A percentile compares a stretch with the other conserved stretches of the same genome.
phyloP scores from a whole-genome alignment of 2,888 invertebrate genomes.

The Acrobasis consociella region DNA sequence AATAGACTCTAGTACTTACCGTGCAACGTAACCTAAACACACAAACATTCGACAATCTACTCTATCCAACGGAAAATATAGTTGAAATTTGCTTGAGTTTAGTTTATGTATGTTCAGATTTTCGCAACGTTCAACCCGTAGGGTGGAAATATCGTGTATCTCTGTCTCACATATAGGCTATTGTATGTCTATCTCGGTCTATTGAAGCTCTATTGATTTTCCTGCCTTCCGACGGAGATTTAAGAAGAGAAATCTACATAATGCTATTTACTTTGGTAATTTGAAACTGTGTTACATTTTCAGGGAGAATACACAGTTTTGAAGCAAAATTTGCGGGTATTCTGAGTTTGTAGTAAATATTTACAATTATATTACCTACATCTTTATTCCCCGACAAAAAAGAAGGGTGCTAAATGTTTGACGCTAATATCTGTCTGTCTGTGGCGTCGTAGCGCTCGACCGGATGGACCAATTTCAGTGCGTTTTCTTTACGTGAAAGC shows the following conservation, averaged over 20 bases:
- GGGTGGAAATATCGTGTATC: constrained; percentile 40
- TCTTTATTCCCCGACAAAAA: too few species aligned
- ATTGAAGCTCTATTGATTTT: constrained; percentile 65
- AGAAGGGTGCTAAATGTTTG: too few species aligned
- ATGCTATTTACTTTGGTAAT: constrained; percentile 46
- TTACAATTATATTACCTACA: neutral
- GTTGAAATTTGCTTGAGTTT: neutral
- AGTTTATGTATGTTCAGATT: constrained; percentile 36
- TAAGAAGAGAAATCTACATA: constrained; percentile 61
- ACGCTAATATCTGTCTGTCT: too few species aligned
- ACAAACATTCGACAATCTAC: neutral
- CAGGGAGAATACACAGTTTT: neutral
- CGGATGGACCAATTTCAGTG: too few species aligned
- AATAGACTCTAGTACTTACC: neutral
- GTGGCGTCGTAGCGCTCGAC: too few species aligned
- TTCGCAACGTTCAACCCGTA: constrained; percentile 45
- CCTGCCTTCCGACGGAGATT: constrained; percentile 43
- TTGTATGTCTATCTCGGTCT: constrained; percentile 38
- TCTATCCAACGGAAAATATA: neutral
- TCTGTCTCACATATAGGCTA: constrained; percentile 29
- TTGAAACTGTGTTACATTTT: constrained; percentile 26
- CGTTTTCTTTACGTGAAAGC: too few species aligned
- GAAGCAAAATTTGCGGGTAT: neutral
- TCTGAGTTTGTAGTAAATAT: neutral
- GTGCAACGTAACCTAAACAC: neutral